Evolutionary conservation across 2,113 vertebrate genomes (phyloP), one percentile per base, ranked within the genome.

Genomic region (Neogale vison): DNA sequence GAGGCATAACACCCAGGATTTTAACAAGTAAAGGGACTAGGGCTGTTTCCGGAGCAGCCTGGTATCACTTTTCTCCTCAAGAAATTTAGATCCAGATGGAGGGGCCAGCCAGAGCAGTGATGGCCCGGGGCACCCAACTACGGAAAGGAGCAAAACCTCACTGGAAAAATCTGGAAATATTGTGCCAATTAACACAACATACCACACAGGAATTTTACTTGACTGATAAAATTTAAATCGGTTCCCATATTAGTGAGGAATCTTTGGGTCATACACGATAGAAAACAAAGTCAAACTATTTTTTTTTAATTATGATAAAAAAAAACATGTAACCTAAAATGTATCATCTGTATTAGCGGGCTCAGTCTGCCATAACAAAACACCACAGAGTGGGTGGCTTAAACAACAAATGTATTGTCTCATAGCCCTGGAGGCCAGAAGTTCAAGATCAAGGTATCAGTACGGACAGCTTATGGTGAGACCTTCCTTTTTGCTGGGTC

Each of bases 181-280:
- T 83, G 57, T 87, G 81, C 67, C 74, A 84, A 55, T 95, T 63
- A 96, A 83, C 55, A 77, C 1, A 45, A 88, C 72, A 80, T 0
- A 12, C 45, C 63, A n/a, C 52, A 3, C 1, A 94, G 72, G 76
- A 88, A 57, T 88, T 69, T 47, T 39, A 80, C 4, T 6, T 17
- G 31, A 79, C 63, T 20, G 45, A 88, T 67, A 23, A 83, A 57
- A 69, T 93, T 96, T 79, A 96, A 95, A 86, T 95, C 50, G 55
- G 26, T 63, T 95, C 72, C 29, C 55, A 36, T 85, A 36, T 55
- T 55, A 50, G 23, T 74, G 65, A 92, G 39, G 55, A 52, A 12
- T 87, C 77, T 92, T 92, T 45, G 69, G 72, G 71, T 92, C 34
- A 36, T 45, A 50, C 20, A 63, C n/a, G 87, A 88, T 23, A 94